phyloP scores from a whole-genome alignment of 2,797 vertebrate species.

The Epinephelus coioides region DNA sequence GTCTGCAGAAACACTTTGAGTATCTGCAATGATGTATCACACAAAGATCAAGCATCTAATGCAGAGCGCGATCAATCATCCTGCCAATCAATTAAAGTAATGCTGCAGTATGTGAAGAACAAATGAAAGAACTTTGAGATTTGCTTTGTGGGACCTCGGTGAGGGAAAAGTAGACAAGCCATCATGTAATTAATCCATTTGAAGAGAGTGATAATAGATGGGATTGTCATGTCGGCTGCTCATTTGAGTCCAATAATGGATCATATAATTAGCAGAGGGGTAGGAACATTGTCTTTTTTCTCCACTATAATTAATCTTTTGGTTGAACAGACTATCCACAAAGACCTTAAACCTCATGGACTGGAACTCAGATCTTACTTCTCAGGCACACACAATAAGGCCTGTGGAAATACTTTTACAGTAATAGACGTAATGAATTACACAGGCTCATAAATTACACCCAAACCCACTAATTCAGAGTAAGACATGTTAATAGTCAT shows the following conservation, averaged over 20 bases:
- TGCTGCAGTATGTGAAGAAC: conserved; percentile 31
- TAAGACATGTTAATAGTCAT: not conserved
- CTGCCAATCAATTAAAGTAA: conserved; percentile 52
- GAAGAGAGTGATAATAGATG: conserved; percentile 70
- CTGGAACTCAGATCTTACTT: conserved; percentile 37
- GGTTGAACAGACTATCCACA: conserved; percentile 34
- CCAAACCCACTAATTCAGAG: conserved; percentile 2
- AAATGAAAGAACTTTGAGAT: conserved; percentile 49
- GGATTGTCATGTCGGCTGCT: conserved; percentile 62
- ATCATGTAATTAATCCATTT: conserved; percentile 69
- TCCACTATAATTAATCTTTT: conserved; percentile 60
- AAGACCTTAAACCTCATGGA: conserved; percentile 35
- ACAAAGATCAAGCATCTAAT: conserved; percentile 10
- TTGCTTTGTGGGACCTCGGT: conserved; percentile 38
- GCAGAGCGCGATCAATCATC: conserved; percentile 23
- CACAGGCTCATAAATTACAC: conserved; percentile 1
- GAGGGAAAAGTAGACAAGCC: conserved; percentile 39
- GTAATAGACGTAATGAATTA: conserved; percentile 15
- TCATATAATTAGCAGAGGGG: conserved; percentile 65
- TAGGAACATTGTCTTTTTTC: conserved; percentile 38
- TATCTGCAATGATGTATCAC: conserved; percentile 27
- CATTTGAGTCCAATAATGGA: conserved; percentile 70
- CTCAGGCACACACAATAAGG: conserved; percentile 16
- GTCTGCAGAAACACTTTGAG: not conserved
- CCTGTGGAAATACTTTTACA: conserved; percentile 26